Conservation (phyloP, 2,888 invertebrate genomes). For the Apantesis nais region DNA sequence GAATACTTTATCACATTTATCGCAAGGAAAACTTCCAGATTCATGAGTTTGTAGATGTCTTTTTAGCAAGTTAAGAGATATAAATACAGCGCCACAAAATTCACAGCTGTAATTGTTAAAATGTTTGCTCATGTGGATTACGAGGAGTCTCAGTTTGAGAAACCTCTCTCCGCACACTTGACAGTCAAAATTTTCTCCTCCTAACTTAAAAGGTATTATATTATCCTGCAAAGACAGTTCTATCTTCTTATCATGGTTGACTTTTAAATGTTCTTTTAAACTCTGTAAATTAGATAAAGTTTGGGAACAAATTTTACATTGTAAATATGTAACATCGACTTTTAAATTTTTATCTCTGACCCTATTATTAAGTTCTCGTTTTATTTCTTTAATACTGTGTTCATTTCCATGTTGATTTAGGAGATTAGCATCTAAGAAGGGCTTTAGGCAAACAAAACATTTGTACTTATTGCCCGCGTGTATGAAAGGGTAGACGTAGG, state of each 20-base stretch:
- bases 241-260: slow-evolving; percentile 60
- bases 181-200: slow-evolving; percentile 61
- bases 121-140: slow-evolving; percentile 76
- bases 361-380: slow-evolving; percentile 57
- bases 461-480: slow-evolving; percentile 69
- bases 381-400: slow-evolving; percentile 60
- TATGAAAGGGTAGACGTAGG: slow-evolving; percentile 70
- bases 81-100: slow-evolving; percentile 69
- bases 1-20: slow-evolving; percentile 72
- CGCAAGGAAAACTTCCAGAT: slow-evolving; percentile 68
- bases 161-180: slow-evolving; percentile 68
- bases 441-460: slow-evolving; percentile 65
- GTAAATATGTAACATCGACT: slow-evolving; percentile 65
- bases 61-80: slow-evolving; percentile 61
- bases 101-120: slow-evolving; percentile 76
- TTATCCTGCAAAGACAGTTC: slow-evolving; percentile 62
- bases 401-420: slow-evolving; percentile 61
- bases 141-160: slow-evolving; percentile 62
- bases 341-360: slow-evolving; percentile 64
- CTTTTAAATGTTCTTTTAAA: slow-evolving; percentile 65
- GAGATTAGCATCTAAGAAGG: slow-evolving; percentile 55
- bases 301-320: slow-evolving; percentile 66
- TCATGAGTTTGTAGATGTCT: slow-evolving; percentile 67
- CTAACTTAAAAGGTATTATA: slow-evolving; percentile 71
- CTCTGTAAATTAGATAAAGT: slow-evolving; percentile 49